phyloP scores from a whole-genome alignment of 2,888 invertebrate genomes.

The Spialia ferax region DNA sequence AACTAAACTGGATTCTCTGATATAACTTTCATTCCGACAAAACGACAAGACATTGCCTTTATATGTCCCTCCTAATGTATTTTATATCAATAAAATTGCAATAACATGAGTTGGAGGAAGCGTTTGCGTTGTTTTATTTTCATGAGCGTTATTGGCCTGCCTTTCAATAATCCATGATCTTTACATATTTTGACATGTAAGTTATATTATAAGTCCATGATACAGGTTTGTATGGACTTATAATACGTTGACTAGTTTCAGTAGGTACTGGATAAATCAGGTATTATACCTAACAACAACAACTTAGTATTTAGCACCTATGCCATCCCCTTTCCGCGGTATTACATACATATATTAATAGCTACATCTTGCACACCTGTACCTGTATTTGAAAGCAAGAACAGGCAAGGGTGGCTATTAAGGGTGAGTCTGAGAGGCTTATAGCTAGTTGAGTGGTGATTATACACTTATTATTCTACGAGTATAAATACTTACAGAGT shows the following conservation, averaged over 20 bases:
- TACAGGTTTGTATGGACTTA: no score
- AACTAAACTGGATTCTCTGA: constrained; percentile 24
- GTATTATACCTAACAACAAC: no score
- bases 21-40: constrained; percentile 31
- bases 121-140: not conserved
- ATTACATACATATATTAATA: constrained; percentile 11
- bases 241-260: no score
- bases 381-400: constrained; percentile 31
- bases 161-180: no score
- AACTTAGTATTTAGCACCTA: no score
- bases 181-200: no score
- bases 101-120: constrained; percentile 1
- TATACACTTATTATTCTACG: constrained; percentile 31
- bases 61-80: constrained; percentile 15
- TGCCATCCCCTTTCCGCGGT: not conserved
- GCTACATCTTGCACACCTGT: constrained; percentile 15
- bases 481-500: constrained; percentile 25
- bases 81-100: constrained; percentile 21
- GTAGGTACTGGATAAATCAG: no score
- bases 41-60: constrained; percentile 20
- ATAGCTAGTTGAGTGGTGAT: constrained; percentile 34
- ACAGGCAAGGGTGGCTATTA: constrained; percentile 31
- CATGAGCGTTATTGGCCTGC: not conserved
- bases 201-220: no score
- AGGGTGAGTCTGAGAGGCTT: constrained; percentile 32